phyloP scores from a whole-genome alignment of 2,797 vertebrate genomes.

The Cirrhinus mrigala region DNA sequence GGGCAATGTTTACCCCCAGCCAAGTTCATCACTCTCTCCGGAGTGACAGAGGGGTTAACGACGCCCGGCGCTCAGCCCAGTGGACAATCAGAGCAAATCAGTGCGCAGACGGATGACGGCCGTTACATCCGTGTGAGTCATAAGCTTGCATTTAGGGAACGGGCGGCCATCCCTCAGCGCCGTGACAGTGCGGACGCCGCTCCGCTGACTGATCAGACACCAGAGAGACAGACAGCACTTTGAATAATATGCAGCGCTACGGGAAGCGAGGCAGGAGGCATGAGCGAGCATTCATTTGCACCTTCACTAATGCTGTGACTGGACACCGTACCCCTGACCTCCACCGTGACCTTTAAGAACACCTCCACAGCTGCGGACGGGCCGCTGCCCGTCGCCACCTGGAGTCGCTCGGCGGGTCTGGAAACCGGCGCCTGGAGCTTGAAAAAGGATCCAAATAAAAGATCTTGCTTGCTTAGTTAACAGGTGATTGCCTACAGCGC shows the following conservation, averaged over 20 bases:
- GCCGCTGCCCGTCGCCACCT: not conserved
- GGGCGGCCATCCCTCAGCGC: conserved; percentile 74
- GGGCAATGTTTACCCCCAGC: conserved; percentile 66
- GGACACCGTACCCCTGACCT: conserved; percentile 58
- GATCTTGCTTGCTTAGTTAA: conserved; percentile 16
- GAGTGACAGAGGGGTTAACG: conserved; percentile 66
- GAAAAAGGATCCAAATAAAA: not conserved
- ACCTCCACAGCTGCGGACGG: not conserved
- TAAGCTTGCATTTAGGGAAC: conserved; percentile 75
- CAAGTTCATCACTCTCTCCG: conserved; percentile 72
- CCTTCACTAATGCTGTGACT: conserved; percentile 17
- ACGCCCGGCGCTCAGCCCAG: conserved; percentile 62
- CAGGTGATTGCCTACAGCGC: not conserved
- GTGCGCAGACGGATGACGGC: conserved; percentile 70
- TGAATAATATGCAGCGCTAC: conserved; percentile 18
- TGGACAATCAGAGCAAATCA: conserved; percentile 70
- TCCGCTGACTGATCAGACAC: conserved; percentile 36
- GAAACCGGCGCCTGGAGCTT: not conserved
- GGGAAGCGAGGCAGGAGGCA: conserved; percentile 20
- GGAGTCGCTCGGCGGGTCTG: not conserved
- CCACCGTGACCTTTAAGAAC: conserved; percentile 63
- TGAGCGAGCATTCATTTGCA: conserved; percentile 49
- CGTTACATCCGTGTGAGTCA: conserved; percentile 70
- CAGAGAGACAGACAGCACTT: conserved; percentile 28
- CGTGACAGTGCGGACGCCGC: conserved; percentile 21